Conservation (phyloP, 2,888 invertebrate species). For the Papilio protenor region DNA sequence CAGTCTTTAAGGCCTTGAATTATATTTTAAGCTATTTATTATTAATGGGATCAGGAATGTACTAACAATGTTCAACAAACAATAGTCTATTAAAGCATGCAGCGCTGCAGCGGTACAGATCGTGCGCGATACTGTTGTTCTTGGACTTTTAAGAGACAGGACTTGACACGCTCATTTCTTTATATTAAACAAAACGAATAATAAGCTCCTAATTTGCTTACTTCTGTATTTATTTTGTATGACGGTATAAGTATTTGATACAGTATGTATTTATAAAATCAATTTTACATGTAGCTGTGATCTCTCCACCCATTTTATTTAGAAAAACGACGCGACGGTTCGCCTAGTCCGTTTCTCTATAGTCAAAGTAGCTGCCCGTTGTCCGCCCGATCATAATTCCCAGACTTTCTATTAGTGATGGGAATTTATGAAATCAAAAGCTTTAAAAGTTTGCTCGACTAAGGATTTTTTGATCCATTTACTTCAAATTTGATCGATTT, state of each 20-base stretch:
- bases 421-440: neutral
- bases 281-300: too few relatives aligned
- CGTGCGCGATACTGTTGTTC: slow-evolving; percentile 33
- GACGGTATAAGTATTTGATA: too few relatives aligned
- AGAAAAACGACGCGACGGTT: neutral
- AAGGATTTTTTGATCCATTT: too few relatives aligned
- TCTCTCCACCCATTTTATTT: too few relatives aligned
- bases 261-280: too few relatives aligned
- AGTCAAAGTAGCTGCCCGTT: neutral
- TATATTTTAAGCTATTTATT: neutral
- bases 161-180: neutral
- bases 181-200: neutral
- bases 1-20: neutral
- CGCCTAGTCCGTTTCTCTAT: neutral
- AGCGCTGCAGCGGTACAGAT: slow-evolving; percentile 22
- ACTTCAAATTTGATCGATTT: too few relatives aligned
- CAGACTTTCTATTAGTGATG: slow-evolving; percentile 41
- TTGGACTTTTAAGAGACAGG: neutral
- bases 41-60: neutral
- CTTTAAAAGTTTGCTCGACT: neutral
- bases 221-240: neutral
- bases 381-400: slow-evolving; percentile 38
- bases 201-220: neutral
- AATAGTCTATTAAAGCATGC: slow-evolving; percentile 39
- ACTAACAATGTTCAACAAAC: slow-evolving; percentile 17